These are phyloP conservation scores for Parazoanthus atlanticus DNA, from an alignment of 92 coral and sea anemone genomes.

Conservation along the genomic window DNA sequence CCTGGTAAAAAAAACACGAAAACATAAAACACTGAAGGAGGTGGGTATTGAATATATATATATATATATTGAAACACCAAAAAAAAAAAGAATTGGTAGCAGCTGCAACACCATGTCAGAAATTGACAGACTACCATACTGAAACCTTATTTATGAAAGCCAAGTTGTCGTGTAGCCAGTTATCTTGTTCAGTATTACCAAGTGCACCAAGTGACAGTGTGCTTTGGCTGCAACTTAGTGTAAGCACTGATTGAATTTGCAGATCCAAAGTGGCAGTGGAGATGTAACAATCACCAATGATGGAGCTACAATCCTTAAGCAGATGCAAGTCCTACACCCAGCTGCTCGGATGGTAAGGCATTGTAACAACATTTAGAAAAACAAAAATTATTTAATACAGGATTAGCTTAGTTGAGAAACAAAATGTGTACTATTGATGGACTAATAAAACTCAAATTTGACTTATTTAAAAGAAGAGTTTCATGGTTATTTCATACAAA, in stretches of 20 bases:
- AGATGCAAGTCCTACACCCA: slow-evolving; percentile 97
- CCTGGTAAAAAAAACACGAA: too few species aligned
- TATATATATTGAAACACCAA: too few species aligned
- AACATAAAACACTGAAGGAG: neutral
- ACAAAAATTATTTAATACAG: neutral
- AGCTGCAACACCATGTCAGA: neutral
- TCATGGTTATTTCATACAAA: too few species aligned
- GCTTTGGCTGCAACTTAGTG: too few species aligned
- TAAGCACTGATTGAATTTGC: neutral
- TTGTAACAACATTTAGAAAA: neutral
- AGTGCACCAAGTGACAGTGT: too few species aligned
- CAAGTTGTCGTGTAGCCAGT: too few species aligned
- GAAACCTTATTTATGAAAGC: too few species aligned
- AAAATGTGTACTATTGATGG: too few species aligned
- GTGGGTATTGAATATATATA: neutral
- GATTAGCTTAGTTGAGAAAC: too few species aligned
- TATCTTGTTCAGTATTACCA: neutral
- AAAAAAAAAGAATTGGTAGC: neutral
- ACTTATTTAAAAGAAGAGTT: too few species aligned
- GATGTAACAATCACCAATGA: slow-evolving; percentile 97
- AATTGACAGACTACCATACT: neutral
- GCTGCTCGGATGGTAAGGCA: slow-evolving; percentile 94
- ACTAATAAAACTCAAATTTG: too few species aligned
- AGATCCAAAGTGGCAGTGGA: slow-evolving; percentile 95
- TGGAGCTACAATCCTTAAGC: slow-evolving; percentile 96